A percentile compares a stretch with the other conserved stretches of the same genome.
Evolutionary conservation across 2,888 invertebrate species (phyloP).

Genomic region (Caenorhabditis sp.): DNA sequence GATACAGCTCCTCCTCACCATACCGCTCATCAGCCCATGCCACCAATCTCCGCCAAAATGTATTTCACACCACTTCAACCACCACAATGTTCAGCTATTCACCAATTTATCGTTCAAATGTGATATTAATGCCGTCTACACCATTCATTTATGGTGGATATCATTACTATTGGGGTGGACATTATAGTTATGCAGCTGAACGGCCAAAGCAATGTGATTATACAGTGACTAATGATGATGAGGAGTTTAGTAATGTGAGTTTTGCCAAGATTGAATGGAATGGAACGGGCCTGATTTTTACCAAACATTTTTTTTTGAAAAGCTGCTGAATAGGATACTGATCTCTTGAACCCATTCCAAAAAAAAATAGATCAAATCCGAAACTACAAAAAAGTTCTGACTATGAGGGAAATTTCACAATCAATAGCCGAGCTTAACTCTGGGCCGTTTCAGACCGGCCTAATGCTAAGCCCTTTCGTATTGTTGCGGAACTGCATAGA

Average conservation of each 20-base stretch:
- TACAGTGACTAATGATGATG: constrained; percentile 24
- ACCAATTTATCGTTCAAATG: constrained; percentile 20
- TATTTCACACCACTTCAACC: constrained; percentile 29
- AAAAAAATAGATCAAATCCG: no score
- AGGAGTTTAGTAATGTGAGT: constrained; percentile 34
- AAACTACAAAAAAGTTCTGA: no score
- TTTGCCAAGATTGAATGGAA: no score
- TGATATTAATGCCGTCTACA: constrained; percentile 25
- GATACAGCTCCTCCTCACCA: not conserved
- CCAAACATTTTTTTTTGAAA: no score
- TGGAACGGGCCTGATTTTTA: no score
- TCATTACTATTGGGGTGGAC: constrained; percentile 40
- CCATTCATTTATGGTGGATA: constrained; percentile 35
- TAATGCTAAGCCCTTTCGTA: no score
- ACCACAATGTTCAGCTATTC: constrained; percentile 20
- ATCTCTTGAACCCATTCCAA: no score
- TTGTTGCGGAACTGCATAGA: no score
- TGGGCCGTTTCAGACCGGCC: no score
- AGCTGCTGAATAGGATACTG: no score
- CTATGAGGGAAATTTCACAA: no score
- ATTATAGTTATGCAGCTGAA: constrained; percentile 16
- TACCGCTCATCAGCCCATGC: constrained; percentile 21
- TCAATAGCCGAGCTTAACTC: no score
- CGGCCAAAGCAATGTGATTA: constrained; percentile 31
- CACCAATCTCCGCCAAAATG: constrained; percentile 33